Base-by-base conservation (phyloP, 92 coral and sea anemone genomes). In the Porites cylindrica region DNA sequence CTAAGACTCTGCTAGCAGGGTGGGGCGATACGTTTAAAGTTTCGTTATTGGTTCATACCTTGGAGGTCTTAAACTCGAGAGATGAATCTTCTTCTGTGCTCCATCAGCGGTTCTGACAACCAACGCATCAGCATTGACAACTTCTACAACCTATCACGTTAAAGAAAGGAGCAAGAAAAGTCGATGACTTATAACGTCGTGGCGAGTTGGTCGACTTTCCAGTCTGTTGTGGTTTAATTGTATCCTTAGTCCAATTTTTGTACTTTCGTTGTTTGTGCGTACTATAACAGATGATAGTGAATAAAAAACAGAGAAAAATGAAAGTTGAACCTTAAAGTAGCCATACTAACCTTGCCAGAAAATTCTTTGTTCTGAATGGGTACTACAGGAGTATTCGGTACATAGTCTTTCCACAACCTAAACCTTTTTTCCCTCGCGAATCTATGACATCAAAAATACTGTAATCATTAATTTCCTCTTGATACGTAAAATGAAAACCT, bases 61-160 rank as follows among this genome's bases (percentile, higher is more conserved):
- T 53, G 99, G 99, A 12, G 99, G 97, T 87, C 99, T 89, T 76
- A 97, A 83, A 85, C 99, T 97, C 7, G 99, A 93, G 64, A 97
- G 91, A 87, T 93, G 96, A 64, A 97, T 84, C 70, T 95, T 97
- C 93, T 87, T 95, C 50, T 89, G 94, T 62, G 76, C 78, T 3
- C 96, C 98, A 92, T 91, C 93, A 17, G 97, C 91, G 14, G 64
- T 86, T 92, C 80, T 93, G 5, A 95, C 90, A 64, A 97, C 99
- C 72, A 95, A 79, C 20, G 98, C 99, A 79, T 97, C 99, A 13
- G 97, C 98, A 84, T 97, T 97, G 62, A 97, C 94, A 73, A 92
- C 75, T 90, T 97, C 99, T 60, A 93, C 70, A 10, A 97, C 99
- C 99, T 97, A 73, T 52, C 51, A 51, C 9, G 24, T 56, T 8